These are phyloP conservation scores for Crocidura indochinensis DNA, from an alignment of 2,797 vertebrate genomes.

Conservation along the genomic window DNA sequence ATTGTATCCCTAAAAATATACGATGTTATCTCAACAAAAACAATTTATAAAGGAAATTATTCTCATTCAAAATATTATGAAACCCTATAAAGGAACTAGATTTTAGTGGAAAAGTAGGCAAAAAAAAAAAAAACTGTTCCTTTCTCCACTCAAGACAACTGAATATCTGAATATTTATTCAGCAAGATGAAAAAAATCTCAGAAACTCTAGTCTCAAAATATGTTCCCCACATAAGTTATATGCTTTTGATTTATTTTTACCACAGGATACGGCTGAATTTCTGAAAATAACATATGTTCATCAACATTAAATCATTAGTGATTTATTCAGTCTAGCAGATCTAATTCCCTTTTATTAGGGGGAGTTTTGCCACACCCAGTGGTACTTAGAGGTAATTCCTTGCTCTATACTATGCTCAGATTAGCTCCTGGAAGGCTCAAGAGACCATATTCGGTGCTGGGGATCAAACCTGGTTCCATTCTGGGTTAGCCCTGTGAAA, in stretches of 20 bases:
- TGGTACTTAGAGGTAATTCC: too few relatives aligned
- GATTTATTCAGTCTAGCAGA: not conserved
- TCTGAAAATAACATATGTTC: slow-evolving; percentile 5
- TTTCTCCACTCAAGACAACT: not conserved
- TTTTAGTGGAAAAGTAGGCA: not conserved
- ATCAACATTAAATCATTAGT: slow-evolving; percentile 2
- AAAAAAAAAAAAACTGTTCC: not conserved
- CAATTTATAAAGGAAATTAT: not conserved
- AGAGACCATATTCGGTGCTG: too few relatives aligned
- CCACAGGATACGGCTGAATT: not conserved
- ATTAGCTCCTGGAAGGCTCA: too few relatives aligned
- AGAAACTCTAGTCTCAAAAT: not conserved
- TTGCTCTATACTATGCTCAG: too few relatives aligned
- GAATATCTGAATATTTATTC: not conserved
- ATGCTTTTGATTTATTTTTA: not conserved
- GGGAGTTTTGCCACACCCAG: too few relatives aligned
- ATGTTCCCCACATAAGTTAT: not conserved
- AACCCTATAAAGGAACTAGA: not conserved
- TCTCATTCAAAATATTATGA: slow-evolving; percentile 11
- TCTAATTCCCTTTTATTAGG: too few relatives aligned
- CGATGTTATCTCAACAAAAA: not conserved
- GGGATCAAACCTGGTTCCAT: too few relatives aligned
- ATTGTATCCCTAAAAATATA: too few relatives aligned
- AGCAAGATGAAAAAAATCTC: not conserved
- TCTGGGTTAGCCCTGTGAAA: too few relatives aligned